phyloP scores from a whole-genome alignment of 2,888 invertebrate genomes.

The Ormyrus nitidulus region DNA sequence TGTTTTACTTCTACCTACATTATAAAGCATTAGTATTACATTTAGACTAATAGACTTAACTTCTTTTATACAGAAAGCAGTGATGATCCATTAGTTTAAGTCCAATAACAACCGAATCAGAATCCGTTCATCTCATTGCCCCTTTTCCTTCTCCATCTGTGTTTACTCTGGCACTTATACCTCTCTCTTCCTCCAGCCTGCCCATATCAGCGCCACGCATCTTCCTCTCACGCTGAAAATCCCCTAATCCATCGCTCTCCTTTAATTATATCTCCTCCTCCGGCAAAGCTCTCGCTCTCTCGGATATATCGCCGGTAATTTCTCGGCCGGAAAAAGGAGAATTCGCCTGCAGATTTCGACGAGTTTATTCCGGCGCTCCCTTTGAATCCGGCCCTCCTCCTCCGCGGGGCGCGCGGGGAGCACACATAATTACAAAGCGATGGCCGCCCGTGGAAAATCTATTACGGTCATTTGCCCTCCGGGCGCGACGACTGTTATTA shows the following conservation, averaged over 20 bases:
- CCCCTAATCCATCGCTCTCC: constrained; percentile 63
- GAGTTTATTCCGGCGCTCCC: not conserved
- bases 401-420: not conserved
- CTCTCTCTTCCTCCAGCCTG: not conserved
- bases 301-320: constrained; percentile 62
- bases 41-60: too few species aligned
- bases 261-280: constrained; percentile 63
- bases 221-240: constrained; percentile 53
- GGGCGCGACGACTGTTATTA: not conserved
- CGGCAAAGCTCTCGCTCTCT: constrained; percentile 59
- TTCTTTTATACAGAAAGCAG: too few species aligned
- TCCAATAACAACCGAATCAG: not conserved
- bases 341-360: not conserved
- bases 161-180: not conserved
- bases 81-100: too few species aligned
- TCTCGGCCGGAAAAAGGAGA: constrained; percentile 50
- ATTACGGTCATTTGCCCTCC: constrained; percentile 6
- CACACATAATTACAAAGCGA: constrained; percentile 20
- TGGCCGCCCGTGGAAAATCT: constrained; percentile 3
- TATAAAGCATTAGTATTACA: too few species aligned
- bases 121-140: not conserved
- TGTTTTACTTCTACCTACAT: too few species aligned
- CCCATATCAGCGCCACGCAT: too few species aligned
- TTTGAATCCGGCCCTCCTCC: too few species aligned
- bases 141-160: not conserved